Evolutionary conservation across 2,797 vertebrate species (phyloP).

Genomic region (Ambastaia sidthimunki): DNA sequence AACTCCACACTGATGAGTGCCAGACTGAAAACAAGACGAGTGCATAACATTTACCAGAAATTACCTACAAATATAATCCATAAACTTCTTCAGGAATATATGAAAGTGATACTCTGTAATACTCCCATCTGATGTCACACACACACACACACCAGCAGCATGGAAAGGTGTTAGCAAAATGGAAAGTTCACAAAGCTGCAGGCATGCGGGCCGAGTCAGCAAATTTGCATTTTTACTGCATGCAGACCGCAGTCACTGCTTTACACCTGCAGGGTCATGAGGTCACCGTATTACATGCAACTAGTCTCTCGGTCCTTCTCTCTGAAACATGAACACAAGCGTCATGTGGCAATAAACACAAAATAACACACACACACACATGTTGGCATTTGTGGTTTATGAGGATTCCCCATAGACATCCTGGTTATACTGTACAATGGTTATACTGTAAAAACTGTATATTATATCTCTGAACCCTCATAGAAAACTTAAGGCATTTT

Average conservation of each 20-base stretch:
- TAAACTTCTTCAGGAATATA: constrained; percentile 12
- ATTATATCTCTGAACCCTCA: no score
- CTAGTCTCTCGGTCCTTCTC: not conserved
- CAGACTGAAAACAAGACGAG: not conserved
- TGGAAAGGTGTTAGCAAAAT: constrained; percentile 39
- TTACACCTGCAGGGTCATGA: constrained; percentile 63
- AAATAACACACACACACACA: not conserved
- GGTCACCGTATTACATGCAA: constrained; percentile 59
- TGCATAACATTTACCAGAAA: not conserved
- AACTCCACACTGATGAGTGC: not conserved
- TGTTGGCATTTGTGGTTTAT: no score
- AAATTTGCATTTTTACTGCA: constrained; percentile 50
- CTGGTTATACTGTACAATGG: no score
- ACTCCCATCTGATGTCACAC: constrained; percentile 3
- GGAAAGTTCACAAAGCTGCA: not conserved
- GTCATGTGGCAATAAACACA: no score
- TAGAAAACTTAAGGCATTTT: no score
- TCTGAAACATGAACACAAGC: not conserved
- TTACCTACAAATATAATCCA: no score
- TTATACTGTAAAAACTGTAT: no score
- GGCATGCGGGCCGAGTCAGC: constrained; percentile 43
- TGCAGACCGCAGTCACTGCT: constrained; percentile 37
- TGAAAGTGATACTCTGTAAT: constrained; percentile 9
- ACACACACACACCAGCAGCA: not conserved
- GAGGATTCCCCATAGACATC: no score